Conservation (phyloP, 2,113 vertebrate genomes). For the Campylomormyrus numenius region DNA sequence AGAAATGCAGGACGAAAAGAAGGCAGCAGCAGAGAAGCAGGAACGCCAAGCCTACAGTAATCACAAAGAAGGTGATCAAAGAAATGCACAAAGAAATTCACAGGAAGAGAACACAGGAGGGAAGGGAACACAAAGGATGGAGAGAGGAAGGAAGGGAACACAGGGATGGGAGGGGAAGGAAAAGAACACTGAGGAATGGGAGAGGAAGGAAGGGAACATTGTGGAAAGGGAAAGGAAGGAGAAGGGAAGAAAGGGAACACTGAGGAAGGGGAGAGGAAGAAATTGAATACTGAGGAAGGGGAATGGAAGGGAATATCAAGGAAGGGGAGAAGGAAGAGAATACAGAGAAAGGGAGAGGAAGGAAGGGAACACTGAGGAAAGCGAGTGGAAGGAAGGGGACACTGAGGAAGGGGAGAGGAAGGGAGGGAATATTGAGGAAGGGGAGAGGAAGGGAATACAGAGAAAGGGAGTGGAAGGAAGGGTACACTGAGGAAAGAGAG, state of each 20-base stretch:
- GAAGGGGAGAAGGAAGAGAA: too few relatives aligned
- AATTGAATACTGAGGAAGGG: background rate
- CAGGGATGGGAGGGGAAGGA: background rate
- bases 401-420: too few relatives aligned
- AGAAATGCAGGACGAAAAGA: conserved; percentile 55
- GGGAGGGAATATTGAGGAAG: background rate
- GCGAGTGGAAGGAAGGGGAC: background rate
- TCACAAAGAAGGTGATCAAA: background rate
- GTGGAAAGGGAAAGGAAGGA: background rate
- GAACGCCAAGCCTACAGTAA: conserved; percentile 43
- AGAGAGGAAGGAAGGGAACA: background rate
- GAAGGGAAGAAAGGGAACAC: too few relatives aligned
- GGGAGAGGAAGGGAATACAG: too few relatives aligned
- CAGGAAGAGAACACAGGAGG: background rate
- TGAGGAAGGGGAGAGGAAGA: background rate
- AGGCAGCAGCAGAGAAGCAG: conserved; percentile 40
- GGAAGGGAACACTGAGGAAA: background rate
- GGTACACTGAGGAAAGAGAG: background rate
- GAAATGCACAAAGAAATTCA: background rate
- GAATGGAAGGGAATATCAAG: background rate
- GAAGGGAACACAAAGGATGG: background rate
- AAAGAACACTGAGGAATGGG: background rate
- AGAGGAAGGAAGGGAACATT: background rate
- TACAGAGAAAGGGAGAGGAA: too few relatives aligned
- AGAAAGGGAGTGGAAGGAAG: background rate